Base-by-base conservation (phyloP, 2,113 vertebrate species). In the Elachura formosa region DNA sequence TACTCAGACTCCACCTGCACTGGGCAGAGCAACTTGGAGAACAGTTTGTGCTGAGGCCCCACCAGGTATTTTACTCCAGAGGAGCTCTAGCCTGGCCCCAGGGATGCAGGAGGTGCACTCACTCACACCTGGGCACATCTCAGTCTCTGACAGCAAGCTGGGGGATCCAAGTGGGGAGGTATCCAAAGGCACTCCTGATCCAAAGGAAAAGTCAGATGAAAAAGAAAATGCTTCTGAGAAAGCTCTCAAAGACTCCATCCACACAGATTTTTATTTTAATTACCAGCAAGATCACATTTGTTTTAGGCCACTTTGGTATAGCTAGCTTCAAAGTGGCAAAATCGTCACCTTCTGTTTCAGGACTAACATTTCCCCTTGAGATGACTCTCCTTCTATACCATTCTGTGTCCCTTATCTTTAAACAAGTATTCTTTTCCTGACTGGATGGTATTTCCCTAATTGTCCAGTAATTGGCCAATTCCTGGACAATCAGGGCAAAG, bases 101-200 rank as follows among this genome's bases (percentile, higher is more conserved):
- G 16, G n/a, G 8, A 20, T 61, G n/a, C 43, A 15, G 45, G 54
- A 51, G 36, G 5, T 51, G 24, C 18, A 2, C 18, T 36, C n/a
- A 18, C 51, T 29, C 22, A 1, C 5, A 61, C n/a, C 20, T 26
- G 21, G 6, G 31, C 21, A 6, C 1, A 0, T 17, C 40, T 41
- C 23, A 29, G 26, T 14, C 40, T 51, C 8, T 19, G 13, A 31
- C 46, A 46, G 14, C 9, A 33, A 41, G 38, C 2, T 1, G 13
- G 31, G 6, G 18, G 12, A 56, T 29, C 71, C 0, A 1, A 22
- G 15, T 15, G 33, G 20, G 5, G 6, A 63, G 16, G 12, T 34
- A 9, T 75, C 26, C 23, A 33, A 11, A 20, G 16, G 3, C 5
- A 12, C 16, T 77, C 25, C 49, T 36, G 41, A 77, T n/a, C 7